These are phyloP conservation scores for Epinotia ramella DNA, from an alignment of 2,888 invertebrate genomes.

Conservation along the genomic window DNA sequence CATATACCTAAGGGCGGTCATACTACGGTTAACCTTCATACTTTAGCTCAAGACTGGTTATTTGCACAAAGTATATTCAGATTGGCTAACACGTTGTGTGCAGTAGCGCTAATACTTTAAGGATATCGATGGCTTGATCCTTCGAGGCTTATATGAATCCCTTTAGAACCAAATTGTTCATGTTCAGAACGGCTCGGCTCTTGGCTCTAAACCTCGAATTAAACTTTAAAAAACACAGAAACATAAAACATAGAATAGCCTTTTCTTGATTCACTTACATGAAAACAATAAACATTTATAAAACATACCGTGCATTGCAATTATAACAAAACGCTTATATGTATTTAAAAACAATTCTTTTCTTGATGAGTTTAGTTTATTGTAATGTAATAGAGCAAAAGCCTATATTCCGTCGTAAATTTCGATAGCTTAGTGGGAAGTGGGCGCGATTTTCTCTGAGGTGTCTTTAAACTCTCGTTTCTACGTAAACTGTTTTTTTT, in stretches of 20 bases:
- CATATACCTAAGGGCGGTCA: too few species aligned
- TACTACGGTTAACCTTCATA: not conserved
- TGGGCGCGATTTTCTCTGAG: too few species aligned
- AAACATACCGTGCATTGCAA: too few species aligned
- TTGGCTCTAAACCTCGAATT: conserved; percentile 49
- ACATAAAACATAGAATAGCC: conserved; percentile 39
- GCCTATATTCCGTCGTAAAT: not conserved
- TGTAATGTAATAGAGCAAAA: not conserved
- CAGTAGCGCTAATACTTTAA: conserved; percentile 42
- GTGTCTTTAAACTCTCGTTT: too few species aligned
- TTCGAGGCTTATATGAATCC: conserved; percentile 51
- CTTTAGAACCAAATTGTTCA: conserved; percentile 53
- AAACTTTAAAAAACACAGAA: conserved; percentile 40
- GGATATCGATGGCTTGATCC: conserved; percentile 40
- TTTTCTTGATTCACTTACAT: conserved; percentile 36
- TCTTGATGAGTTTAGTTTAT: not conserved
- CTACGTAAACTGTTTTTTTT: too few species aligned
- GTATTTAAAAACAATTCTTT: too few species aligned
- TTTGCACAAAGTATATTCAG: conserved; percentile 26
- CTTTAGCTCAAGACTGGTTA: conserved; percentile 27
- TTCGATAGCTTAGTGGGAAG: too few species aligned
- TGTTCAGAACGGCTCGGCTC: conserved; percentile 46
- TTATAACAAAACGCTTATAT: too few species aligned
- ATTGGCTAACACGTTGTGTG: conserved; percentile 43
- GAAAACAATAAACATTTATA: too few species aligned